phyloP scores from a whole-genome alignment of 2,113 vertebrate genomes.

The Marmota flaviventris region DNA sequence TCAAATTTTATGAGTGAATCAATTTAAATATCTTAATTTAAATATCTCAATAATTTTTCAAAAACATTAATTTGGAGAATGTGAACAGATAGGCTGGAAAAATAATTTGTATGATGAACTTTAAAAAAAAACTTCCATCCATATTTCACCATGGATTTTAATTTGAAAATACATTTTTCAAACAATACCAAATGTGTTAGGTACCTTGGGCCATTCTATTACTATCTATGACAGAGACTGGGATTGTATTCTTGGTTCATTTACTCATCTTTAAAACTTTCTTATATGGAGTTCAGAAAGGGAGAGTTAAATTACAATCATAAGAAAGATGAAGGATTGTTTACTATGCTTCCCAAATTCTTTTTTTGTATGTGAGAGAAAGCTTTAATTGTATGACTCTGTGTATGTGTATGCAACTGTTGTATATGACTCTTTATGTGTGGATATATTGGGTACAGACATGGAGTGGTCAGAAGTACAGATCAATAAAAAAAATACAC shows the following conservation, averaged over 20 bases:
- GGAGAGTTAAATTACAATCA: background rate
- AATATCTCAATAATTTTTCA: slow-evolving; percentile 24
- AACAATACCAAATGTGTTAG: background rate
- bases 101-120: slow-evolving; percentile 10
- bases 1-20: slow-evolving; percentile 23
- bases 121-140: background rate
- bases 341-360: background rate
- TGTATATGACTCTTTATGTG: background rate
- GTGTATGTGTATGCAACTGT: background rate
- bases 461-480: background rate
- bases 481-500: background rate
- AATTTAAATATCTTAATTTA: background rate
- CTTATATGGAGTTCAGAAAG: background rate
- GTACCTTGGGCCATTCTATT: background rate
- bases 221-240: background rate
- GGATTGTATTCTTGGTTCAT: background rate
- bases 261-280: background rate
- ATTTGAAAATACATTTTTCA: slow-evolving; percentile 7
- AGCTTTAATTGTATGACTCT: background rate
- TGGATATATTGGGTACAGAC: background rate
- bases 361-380: background rate
- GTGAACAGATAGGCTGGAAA: background rate
- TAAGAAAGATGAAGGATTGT: background rate
- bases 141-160: background rate
- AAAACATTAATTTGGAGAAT: slow-evolving; percentile 23